Percentiles rank a stretch among this genome's conserved stretches.
Evolutionary conservation across 2,113 vertebrate genomes (phyloP).

Genomic region (Gulo gulo): DNA sequence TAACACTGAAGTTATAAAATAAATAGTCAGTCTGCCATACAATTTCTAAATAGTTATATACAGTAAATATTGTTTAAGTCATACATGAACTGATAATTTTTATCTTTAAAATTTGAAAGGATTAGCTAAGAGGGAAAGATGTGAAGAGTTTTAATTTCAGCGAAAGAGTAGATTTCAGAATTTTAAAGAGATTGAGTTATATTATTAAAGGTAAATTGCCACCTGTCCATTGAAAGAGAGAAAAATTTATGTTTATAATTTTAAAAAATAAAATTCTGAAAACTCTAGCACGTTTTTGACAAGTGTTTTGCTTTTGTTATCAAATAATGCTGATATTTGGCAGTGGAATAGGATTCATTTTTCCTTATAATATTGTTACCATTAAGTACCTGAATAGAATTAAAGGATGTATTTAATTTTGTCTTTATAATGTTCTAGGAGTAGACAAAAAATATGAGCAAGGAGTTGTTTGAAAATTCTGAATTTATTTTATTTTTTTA

Average conservation of each 20-base stretch:
- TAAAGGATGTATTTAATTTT: background rate
- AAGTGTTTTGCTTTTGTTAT: background rate
- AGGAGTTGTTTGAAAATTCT: background rate
- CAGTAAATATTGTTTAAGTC: background rate
- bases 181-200: background rate
- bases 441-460: background rate
- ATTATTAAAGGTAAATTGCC: background rate
- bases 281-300: background rate
- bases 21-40: background rate
- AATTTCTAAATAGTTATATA: background rate
- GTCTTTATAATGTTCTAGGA: background rate
- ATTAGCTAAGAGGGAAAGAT: background rate
- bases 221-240: background rate
- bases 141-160: background rate
- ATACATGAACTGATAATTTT: background rate
- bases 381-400: background rate
- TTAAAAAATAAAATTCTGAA: background rate
- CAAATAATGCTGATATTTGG: background rate
- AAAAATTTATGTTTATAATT: background rate
- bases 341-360: background rate
- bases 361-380: background rate
- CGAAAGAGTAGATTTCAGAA: background rate
- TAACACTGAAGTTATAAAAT: background rate
- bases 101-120: conserved; percentile 6
- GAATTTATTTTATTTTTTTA: background rate